phyloP scores from a whole-genome alignment of 1,140 invertebrate species.

The Brachionus rubens region DNA sequence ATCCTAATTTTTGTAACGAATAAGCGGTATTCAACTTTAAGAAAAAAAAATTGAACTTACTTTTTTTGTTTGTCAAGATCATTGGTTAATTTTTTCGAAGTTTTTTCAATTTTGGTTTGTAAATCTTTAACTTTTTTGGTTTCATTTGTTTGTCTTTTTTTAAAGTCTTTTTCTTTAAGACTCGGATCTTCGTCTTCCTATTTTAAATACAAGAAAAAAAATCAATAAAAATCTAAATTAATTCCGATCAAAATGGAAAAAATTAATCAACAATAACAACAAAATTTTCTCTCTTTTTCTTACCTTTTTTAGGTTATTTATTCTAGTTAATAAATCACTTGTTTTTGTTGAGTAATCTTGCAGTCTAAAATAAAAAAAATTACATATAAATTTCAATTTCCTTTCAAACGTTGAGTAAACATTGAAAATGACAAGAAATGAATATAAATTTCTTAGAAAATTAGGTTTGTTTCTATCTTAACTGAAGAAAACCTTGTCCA shows the following conservation, averaged over 20 bases:
- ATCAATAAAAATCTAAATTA: background rate
- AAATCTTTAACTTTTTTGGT: constrained; percentile 24
- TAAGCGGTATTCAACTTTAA: no score
- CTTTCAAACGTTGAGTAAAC: background rate
- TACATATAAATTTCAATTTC: background rate
- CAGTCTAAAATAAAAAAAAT: background rate
- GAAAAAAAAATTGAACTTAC: background rate
- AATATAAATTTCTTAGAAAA: no score
- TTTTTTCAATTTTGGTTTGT: constrained; percentile 21
- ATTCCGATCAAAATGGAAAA: background rate
- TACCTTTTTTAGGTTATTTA: constrained; percentile 26
- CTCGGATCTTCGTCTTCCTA: constrained; percentile 9
- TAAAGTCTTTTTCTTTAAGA: constrained; percentile 46
- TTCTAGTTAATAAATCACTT: constrained; percentile 2
- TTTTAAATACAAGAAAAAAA: constrained; percentile 18
- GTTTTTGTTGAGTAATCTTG: constrained; percentile 9
- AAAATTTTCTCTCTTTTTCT: no score
- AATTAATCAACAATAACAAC: no score
- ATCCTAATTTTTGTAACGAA: no score
- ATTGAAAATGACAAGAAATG: background rate
- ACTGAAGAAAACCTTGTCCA: no score
- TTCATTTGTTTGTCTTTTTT: constrained; percentile 40
- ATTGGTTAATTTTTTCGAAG: constrained; percentile 18
- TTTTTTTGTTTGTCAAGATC: constrained; percentile 45
- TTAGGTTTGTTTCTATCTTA: no score